Conservation (phyloP, 2,797 vertebrate genomes). For the Aselliscus stoliczkanus region DNA sequence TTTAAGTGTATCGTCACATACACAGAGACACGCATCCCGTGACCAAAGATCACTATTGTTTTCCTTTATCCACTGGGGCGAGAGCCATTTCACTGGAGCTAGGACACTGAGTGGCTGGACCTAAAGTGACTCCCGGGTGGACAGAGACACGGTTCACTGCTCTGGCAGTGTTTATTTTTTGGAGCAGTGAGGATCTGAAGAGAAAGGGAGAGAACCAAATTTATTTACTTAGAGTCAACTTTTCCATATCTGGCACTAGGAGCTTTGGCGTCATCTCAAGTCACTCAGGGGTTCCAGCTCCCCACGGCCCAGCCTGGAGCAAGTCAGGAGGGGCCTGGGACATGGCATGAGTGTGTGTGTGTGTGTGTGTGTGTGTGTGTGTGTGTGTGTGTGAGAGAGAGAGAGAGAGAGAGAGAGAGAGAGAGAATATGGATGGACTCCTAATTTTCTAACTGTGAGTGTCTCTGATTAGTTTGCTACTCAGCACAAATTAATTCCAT, state of each 20-base stretch:
- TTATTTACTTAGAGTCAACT: slow-evolving; percentile 59
- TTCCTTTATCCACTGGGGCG: neutral
- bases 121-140: neutral
- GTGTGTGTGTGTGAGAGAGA: neutral
- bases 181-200: slow-evolving; percentile 12
- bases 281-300: slow-evolving; percentile 39
- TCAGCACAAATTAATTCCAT: neutral
- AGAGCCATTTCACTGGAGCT: neutral
- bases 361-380: neutral
- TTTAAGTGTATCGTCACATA: neutral
- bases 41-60: neutral
- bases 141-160: neutral
- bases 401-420: neutral
- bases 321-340: neutral
- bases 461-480: neutral
- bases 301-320: neutral
- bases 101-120: neutral
- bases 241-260: slow-evolving; percentile 62
- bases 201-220: slow-evolving; percentile 13
- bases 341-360: neutral
- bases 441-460: neutral
- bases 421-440: neutral
- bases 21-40: neutral
- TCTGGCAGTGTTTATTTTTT: slow-evolving; percentile 47
- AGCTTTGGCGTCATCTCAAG: slow-evolving; percentile 48